Conservation (phyloP, 2,113 vertebrate genomes). For the Ophthalmolycus amberensis region DNA sequence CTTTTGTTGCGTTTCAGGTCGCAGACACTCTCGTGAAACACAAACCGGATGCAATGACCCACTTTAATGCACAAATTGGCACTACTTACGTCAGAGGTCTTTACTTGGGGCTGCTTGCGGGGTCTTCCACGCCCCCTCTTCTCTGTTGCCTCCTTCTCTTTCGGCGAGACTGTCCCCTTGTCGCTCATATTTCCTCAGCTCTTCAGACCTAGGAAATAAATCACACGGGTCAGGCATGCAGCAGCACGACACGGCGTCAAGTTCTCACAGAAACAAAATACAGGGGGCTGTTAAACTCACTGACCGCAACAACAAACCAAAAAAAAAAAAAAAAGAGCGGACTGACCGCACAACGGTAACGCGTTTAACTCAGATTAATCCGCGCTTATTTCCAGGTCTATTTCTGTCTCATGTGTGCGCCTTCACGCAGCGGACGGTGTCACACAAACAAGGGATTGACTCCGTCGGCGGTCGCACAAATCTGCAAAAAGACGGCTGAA, state of each 20-base stretch:
- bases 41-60: background rate
- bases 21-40: background rate
- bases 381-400: slow-evolving; percentile 67
- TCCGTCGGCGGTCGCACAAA: slow-evolving; percentile 27
- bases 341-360: slow-evolving; percentile 51
- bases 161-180: slow-evolving; percentile 91
- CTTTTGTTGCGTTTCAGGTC: background rate
- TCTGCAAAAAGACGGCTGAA: slow-evolving; percentile 32
- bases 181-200: slow-evolving; percentile 90
- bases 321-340: slow-evolving; percentile 1
- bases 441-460: slow-evolving; percentile 38
- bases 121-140: slow-evolving; percentile 96
- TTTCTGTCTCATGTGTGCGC: slow-evolving; percentile 54
- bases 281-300: slow-evolving; percentile 26
- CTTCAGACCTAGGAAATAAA: slow-evolving; percentile 55
- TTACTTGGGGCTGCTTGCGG: slow-evolving; percentile 91
- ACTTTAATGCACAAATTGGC: background rate
- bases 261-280: background rate
- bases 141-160: slow-evolving; percentile 93
- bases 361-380: slow-evolving; percentile 70
- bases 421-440: slow-evolving; percentile 30
- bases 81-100: slow-evolving; percentile 68
- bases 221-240: slow-evolving; percentile 46
- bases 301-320: slow-evolving; percentile 48
- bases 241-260: slow-evolving; percentile 10